A percentile compares a stretch with the other conserved stretches of the same genome.
Evolutionary conservation across 1,140 invertebrate genomes (phyloP).

Genomic region (Pseudomyrmex pallidus): DNA sequence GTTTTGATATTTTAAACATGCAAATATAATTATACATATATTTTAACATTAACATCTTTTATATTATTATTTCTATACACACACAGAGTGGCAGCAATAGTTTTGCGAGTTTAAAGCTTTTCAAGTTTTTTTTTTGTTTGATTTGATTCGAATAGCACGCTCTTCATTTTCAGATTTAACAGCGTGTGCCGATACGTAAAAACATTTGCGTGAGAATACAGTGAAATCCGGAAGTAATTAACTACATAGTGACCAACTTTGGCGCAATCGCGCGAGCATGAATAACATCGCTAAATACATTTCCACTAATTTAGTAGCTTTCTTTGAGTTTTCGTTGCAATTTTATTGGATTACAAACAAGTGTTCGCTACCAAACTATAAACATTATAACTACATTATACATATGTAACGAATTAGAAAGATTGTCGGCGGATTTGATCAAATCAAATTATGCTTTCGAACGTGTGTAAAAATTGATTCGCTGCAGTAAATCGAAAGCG

Average conservation of each 20-base stretch:
- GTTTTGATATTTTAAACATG: no score
- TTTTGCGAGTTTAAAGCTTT: background rate
- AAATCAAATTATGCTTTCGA: no score
- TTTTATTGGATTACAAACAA: background rate
- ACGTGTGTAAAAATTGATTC: no score
- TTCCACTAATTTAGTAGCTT: conserved; percentile 18
- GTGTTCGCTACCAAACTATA: no score
- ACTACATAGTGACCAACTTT: conserved; percentile 17
- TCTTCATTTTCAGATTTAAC: conserved; percentile 18
- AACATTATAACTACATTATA: no score
- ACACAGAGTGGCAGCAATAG: no score
- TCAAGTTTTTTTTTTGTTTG: conserved; percentile 12
- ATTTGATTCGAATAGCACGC: background rate
- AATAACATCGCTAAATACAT: conserved; percentile 21
- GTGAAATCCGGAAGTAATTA: conserved; percentile 60
- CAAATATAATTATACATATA: no score
- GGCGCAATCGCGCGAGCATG: conserved; percentile 34
- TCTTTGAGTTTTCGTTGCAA: background rate
- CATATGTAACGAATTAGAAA: no score
- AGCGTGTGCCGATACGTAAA: conserved; percentile 1
- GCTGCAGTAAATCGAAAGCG: no score
- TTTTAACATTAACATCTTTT: no score
- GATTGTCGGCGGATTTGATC: no score
- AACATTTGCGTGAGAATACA: conserved; percentile 57
- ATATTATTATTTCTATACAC: no score